These are phyloP conservation scores for Amazona vittata DNA, from an alignment of 2,113 vertebrate genomes.

Conservation along the genomic window DNA sequence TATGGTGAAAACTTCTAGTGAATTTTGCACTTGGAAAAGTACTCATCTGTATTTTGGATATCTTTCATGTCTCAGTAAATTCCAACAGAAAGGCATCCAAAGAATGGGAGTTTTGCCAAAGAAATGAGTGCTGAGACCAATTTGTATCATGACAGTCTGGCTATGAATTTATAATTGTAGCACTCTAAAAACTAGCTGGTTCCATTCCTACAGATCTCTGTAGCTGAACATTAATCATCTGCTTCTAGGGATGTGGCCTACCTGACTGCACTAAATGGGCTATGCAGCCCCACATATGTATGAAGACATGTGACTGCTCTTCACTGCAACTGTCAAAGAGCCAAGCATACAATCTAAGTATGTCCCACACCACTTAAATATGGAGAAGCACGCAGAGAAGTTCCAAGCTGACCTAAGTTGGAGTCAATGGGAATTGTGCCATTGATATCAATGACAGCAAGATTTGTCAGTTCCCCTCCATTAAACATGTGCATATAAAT, in stretches of 20 bases:
- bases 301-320: background rate
- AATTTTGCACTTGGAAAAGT: conserved; percentile 5
- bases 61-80: conserved; percentile 16
- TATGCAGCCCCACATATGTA: accelerated
- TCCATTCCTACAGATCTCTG: background rate
- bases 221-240: background rate
- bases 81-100: conserved; percentile 27
- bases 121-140: conserved; percentile 21
- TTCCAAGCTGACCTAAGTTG: background rate
- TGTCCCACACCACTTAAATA: background rate
- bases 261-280: background rate
- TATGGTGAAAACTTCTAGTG: background rate
- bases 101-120: conserved; percentile 48
- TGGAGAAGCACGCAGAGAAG: background rate
- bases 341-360: background rate
- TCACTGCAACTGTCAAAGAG: background rate
- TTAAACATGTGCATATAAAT: background rate
- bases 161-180: conserved; percentile 34
- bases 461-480: background rate
- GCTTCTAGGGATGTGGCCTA: background rate
- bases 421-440: background rate
- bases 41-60: conserved; percentile 31
- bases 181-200: background rate
- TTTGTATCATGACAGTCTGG: conserved; percentile 43
- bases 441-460: background rate